A percentile compares a stretch with the other conserved stretches of the same genome.
Conservation (phyloP, 2,888 invertebrate genomes). For the Stenurella melanura region DNA sequence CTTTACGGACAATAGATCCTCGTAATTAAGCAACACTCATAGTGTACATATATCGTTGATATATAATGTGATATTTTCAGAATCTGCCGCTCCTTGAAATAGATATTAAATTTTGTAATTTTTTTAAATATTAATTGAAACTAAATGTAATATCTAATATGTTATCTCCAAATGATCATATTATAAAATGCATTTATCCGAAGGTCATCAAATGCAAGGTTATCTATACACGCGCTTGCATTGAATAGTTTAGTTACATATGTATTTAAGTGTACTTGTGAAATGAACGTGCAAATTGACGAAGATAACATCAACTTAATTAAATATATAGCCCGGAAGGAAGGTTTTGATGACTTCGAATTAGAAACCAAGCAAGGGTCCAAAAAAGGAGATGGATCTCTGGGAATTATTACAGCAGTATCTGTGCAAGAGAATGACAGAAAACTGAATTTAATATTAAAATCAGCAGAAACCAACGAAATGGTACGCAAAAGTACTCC, state of each 20-base stretch:
- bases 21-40: no score
- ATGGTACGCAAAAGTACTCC: constrained; percentile 3
- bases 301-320: not conserved
- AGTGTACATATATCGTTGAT: no score
- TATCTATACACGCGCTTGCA: not conserved
- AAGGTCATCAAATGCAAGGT: not conserved
- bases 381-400: constrained; percentile 6
- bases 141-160: not conserved
- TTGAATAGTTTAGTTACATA: not conserved
- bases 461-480: constrained; percentile 23
- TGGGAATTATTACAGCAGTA: constrained; percentile 15
- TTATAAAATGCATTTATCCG: not conserved
- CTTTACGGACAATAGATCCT: no score
- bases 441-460: constrained; percentile 23
- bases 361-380: constrained; percentile 11
- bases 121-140: no score
- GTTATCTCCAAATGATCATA: not conserved
- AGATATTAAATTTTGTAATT: not conserved
- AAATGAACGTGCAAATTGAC: constrained; percentile 13
- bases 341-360: constrained; percentile 9
- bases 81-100: no score
- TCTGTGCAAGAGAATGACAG: not conserved
- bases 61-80: no score
- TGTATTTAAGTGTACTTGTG: not conserved
- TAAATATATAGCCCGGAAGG: constrained; percentile 14